A percentile compares a stretch with the other conserved stretches of the same genome.
These are phyloP conservation scores for Gorsachius magnificus DNA, from an alignment of 2,797 vertebrate genomes.

Conservation along the genomic window DNA sequence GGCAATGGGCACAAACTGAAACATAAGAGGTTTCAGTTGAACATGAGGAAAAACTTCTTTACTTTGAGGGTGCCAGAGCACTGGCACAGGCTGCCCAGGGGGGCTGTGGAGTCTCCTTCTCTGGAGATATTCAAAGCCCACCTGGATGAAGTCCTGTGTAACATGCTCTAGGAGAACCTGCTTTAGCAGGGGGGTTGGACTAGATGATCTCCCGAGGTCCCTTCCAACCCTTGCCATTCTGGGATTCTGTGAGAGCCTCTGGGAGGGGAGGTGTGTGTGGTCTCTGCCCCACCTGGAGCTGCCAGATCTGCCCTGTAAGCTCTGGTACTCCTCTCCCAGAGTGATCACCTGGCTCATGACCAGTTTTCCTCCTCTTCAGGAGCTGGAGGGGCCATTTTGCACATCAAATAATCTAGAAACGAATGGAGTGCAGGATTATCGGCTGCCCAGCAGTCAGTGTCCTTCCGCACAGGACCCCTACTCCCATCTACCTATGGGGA, in stretches of 20 bases:
- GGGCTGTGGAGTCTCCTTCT: too few species aligned
- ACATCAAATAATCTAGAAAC: neutral
- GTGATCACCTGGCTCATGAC: neutral
- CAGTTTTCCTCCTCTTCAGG: neutral
- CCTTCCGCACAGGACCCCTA: neutral
- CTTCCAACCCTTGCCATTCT: too few species aligned
- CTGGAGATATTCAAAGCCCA: too few species aligned
- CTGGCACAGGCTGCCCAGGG: too few species aligned
- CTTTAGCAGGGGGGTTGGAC: too few species aligned
- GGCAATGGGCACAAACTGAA: too few species aligned
- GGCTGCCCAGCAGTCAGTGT: neutral
- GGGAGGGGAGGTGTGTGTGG: neutral
- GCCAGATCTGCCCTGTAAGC: neutral
- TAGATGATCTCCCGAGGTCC: too few species aligned
- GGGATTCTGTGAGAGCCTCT: neutral
- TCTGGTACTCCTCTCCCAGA: neutral
- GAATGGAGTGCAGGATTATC: neutral
- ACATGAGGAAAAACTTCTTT: too few species aligned
- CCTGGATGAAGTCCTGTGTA: too few species aligned
- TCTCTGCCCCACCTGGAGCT: neutral
- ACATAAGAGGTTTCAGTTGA: too few species aligned
- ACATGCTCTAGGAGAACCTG: too few species aligned
- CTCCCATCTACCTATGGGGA: rapidly evolving
- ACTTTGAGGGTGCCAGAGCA: too few species aligned
- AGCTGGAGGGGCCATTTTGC: neutral